Evolutionary conservation across 1,140 invertebrate genomes (phyloP).

Genomic region (Microplitis mediator): DNA sequence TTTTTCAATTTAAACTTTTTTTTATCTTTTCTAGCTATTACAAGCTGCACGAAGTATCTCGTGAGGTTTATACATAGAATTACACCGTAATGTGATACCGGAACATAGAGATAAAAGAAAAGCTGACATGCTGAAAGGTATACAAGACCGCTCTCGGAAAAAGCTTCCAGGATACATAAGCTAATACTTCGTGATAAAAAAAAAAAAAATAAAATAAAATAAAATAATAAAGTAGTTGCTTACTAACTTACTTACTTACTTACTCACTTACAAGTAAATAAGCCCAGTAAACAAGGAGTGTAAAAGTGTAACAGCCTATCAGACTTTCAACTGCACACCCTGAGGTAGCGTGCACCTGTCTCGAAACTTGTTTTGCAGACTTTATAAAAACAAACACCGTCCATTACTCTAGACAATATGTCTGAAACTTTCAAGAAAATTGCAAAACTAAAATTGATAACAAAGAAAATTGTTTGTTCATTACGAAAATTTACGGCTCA

Average conservation of each 20-base stretch:
- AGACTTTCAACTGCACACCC: background rate
- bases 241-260: background rate
- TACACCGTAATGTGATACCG: background rate
- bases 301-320: slow-evolving; percentile 16
- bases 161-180: slow-evolving; percentile 7
- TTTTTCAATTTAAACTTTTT: no score
- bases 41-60: background rate
- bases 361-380: background rate
- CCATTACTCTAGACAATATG: background rate
- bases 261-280: slow-evolving; percentile 17
- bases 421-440: background rate
- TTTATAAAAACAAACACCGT: background rate
- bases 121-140: background rate
- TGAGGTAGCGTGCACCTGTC: background rate
- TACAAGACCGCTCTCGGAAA: background rate
- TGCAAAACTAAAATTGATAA: no score
- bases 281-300: background rate
- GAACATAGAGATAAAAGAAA: background rate
- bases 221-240: background rate
- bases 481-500: no score
- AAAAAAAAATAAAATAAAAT: no score
- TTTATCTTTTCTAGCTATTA: background rate
- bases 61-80: background rate
- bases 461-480: no score
- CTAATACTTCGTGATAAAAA: slow-evolving; percentile 6